A percentile compares a stretch with the other conserved stretches of the same genome.
These are phyloP conservation scores for Labroides dimidiatus DNA, from an alignment of 2,797 vertebrate genomes.

Conservation along the genomic window DNA sequence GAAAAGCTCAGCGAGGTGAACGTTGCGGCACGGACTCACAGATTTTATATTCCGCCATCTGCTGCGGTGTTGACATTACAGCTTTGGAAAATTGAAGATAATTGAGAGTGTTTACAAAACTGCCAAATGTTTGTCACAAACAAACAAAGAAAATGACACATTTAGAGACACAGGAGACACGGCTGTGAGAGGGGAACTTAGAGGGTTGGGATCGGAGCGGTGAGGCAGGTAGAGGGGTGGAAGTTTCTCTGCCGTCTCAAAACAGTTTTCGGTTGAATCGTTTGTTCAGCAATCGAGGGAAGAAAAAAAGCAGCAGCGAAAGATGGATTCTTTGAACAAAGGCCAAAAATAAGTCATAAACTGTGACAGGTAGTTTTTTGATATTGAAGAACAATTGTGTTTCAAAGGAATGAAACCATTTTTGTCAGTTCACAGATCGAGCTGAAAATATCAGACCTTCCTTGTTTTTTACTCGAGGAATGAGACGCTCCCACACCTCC, in stretches of 20 bases:
- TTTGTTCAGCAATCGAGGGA: not conserved
- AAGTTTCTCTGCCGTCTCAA: not conserved
- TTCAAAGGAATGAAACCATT: conserved; percentile 6
- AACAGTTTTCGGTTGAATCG: not conserved
- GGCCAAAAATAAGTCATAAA: not conserved
- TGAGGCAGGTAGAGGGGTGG: not conserved
- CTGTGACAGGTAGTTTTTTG: not conserved
- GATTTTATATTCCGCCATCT: conserved; percentile 16
- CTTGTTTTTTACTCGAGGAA: no score
- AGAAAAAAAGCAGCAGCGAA: conserved; percentile 11
- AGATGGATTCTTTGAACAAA: not conserved
- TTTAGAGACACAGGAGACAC: not conserved
- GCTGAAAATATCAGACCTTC: not conserved
- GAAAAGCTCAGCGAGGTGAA: conserved; percentile 1
- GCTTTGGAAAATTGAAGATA: conserved; percentile 39
- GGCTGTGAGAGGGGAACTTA: conserved; percentile 4
- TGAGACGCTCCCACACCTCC: no score
- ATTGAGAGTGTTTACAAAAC: conserved; percentile 29
- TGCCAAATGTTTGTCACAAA: conserved; percentile 19
- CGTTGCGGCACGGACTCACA: conserved; percentile 9
- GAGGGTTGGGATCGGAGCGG: not conserved
- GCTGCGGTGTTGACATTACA: not conserved
- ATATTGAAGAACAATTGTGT: not conserved
- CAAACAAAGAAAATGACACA: conserved; percentile 15
- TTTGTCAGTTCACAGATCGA: no score